Evolutionary conservation across 2,113 vertebrate genomes (phyloP), one percentile per base, ranked within the genome.

Genomic region (Phainopepla nitens): DNA sequence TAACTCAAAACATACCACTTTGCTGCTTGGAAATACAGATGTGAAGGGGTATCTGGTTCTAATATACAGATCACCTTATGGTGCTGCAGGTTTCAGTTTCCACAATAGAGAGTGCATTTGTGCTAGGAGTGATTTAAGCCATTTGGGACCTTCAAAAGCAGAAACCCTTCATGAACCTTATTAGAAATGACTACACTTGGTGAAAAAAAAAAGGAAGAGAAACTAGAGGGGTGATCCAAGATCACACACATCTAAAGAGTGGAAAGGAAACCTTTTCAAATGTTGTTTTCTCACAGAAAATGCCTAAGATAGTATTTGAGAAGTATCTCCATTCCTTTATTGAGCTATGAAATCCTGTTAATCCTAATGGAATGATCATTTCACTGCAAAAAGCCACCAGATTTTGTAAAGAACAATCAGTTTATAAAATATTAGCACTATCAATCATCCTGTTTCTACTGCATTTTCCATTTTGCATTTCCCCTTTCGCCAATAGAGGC

Each of bases 131-230:
- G 89, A 96, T 96, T 96, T 96, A 96, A 96, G 91, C 92, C 96
- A 85, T 96, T 97, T 97, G 96, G 96, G 96, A 96, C 96, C 93
- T 96, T 96, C 96, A 96, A 96, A 97, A 95, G 93, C 95, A 94
- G 92, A 94, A 96, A 96, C 15, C 24, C 11, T 95, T 85, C 83
- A 69, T 94, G 96, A 97, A 96, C 70, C 77, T 97, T 96, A 97
- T 97, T 97, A 87, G 78, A 97, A 96, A 94, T 96, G 96, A 97
- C 96, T 97, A 82, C 28, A 27, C 57, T 91, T 72, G 41, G 25
- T 72, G 53, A 62, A 94, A 94, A 97, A 97, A 95, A 94, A 86
- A 87, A 61, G 25, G 54, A 89, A 85, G 54, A 91, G 87, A 91
- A 94, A 73, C 77, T 80, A 64, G 75, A 92, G 50, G 58, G 78